Percentiles rank a stretch among this genome's conserved stretches.
Evolutionary conservation across 2,113 vertebrate genomes (phyloP).

Genomic region (Mastomys coucha): DNA sequence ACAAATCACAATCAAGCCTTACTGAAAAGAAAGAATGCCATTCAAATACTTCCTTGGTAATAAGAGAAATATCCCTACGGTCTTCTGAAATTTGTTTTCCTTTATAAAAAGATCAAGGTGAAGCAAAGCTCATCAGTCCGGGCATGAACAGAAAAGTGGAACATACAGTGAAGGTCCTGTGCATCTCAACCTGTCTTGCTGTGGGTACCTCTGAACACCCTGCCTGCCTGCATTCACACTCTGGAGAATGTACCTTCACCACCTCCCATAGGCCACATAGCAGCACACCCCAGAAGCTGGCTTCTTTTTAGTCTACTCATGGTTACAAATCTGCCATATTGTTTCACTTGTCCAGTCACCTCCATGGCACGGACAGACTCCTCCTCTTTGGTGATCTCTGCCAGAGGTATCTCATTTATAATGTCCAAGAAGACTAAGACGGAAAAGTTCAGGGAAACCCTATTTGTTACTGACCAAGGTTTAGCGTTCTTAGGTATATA

Average conservation of each 20-base stretch:
- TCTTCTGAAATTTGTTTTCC: background rate
- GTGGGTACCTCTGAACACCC: background rate
- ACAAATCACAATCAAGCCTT: background rate
- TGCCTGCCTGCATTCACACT: no score
- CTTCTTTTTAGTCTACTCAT: background rate
- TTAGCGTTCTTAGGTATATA: background rate
- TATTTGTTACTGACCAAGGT: background rate
- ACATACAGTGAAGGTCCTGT: background rate
- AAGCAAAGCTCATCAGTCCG: background rate
- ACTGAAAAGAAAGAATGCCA: background rate
- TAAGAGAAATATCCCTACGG: background rate
- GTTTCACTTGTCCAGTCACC: background rate
- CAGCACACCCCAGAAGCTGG: background rate
- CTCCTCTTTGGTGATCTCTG: background rate
- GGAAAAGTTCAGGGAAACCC: background rate
- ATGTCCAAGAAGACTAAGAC: background rate
- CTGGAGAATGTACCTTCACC: background rate
- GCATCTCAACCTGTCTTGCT: background rate
- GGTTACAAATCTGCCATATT: background rate
- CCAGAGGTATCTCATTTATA: background rate
- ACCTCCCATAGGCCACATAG: background rate
- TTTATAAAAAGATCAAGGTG: constrained; percentile 30
- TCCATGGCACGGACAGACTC: background rate
- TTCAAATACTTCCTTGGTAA: constrained; percentile 27
- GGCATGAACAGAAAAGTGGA: background rate